These are phyloP conservation scores for Epistrophella euchroma DNA, from an alignment of 2,888 invertebrate genomes.

Conservation along the genomic window DNA sequence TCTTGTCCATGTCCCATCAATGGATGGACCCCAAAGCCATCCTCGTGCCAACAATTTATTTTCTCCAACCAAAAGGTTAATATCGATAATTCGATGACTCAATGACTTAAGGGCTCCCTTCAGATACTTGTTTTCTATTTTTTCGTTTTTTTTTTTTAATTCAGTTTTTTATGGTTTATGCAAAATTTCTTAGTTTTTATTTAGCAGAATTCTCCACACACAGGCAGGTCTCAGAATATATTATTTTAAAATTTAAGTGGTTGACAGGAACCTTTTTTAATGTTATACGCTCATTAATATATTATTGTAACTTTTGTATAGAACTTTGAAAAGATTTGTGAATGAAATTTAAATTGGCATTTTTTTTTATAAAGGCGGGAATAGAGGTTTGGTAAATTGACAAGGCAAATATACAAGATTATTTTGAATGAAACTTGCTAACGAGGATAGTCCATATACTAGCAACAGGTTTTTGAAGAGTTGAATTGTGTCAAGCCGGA, in stretches of 20 bases:
- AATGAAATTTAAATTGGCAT: constrained; percentile 58
- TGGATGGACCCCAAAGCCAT: constrained; percentile 39
- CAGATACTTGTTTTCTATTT: constrained; percentile 35
- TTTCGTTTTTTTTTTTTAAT: constrained; percentile 12
- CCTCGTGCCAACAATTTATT: constrained; percentile 13
- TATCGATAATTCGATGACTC: constrained; percentile 28
- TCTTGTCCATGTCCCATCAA: constrained; percentile 41
- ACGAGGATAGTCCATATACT: constrained; percentile 12
- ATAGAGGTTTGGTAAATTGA: constrained; percentile 5
- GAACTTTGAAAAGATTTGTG: constrained; percentile 58
- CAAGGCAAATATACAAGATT: constrained; percentile 15
- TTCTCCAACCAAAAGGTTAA: background rate
- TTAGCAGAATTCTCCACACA: constrained; percentile 3
- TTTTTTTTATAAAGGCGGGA: background rate
- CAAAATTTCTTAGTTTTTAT: constrained; percentile 43
- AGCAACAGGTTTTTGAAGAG: constrained; percentile 22
- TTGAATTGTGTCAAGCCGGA: constrained; percentile 38
- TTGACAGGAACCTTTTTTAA: constrained; percentile 21
- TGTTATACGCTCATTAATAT: constrained; percentile 22
- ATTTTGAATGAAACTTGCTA: constrained; percentile 36
- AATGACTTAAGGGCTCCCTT: constrained; percentile 62
- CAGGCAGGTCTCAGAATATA: background rate
- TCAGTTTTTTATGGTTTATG: constrained; percentile 17
- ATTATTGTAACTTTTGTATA: constrained; percentile 2
- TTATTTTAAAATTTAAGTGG: background rate